Conservation (phyloP, 2,113 vertebrate species). For the Mixornis gularis region DNA sequence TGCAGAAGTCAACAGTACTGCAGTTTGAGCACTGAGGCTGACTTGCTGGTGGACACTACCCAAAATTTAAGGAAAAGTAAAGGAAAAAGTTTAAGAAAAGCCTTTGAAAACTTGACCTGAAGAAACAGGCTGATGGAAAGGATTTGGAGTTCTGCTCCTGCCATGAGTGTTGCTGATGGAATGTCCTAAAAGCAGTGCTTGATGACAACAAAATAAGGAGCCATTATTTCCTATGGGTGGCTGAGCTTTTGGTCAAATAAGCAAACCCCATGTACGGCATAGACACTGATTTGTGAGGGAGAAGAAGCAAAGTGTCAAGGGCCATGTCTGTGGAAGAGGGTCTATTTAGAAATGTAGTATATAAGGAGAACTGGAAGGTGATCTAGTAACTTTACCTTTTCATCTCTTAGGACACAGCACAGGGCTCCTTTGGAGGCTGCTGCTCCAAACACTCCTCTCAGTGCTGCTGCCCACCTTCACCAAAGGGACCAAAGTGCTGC, state of each 20-base stretch:
- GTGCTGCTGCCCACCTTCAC: background rate
- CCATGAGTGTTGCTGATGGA: background rate
- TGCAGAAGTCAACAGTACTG: fast-evolving
- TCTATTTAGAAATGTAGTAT: background rate
- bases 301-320: background rate
- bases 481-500: background rate
- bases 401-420: background rate
- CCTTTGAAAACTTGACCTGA: background rate
- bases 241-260: background rate
- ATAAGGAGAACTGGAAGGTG: background rate
- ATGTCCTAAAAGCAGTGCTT: background rate
- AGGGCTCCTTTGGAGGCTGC: background rate
- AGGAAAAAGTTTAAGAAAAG: background rate
- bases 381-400: background rate
- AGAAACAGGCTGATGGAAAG: background rate
- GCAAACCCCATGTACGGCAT: fast-evolving
- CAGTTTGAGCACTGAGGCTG: background rate
- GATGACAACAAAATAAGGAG: background rate
- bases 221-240: fast-evolving
- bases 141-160: background rate
- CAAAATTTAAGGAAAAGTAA: background rate
- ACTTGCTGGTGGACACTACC: background rate
- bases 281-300: background rate
- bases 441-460: fast-evolving
- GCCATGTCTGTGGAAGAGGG: background rate